Evolutionary conservation across 2,888 invertebrate species (phyloP).

Genomic region (Meiosimyza decipiens): DNA sequence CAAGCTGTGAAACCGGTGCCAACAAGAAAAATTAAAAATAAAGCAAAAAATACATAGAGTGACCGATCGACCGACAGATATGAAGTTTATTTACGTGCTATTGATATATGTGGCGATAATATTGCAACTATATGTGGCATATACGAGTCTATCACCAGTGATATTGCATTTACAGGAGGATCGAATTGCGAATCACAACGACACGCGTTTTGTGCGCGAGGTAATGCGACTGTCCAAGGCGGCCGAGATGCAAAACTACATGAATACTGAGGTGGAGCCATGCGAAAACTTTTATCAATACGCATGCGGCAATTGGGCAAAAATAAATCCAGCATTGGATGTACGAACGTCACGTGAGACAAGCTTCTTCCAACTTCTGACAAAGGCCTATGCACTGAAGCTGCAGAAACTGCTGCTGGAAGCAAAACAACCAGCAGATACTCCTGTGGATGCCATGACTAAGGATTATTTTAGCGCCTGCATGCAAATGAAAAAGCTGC

Average conservation of each 20-base stretch:
- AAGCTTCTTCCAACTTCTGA: conserved; percentile 52
- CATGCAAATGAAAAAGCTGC: conserved; percentile 44
- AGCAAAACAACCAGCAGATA: conserved; percentile 47
- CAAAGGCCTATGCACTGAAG: conserved; percentile 54
- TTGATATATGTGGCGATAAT: conserved; percentile 8
- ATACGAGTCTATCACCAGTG: conserved; percentile 34
- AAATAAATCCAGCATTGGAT: conserved; percentile 55
- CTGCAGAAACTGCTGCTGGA: conserved; percentile 53
- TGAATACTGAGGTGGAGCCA: conserved; percentile 53
- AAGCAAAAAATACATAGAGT: background rate
- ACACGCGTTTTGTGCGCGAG: conserved; percentile 53
- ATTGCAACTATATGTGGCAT: background rate
- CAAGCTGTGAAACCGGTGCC: conserved; percentile 26
- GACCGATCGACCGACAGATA: background rate
- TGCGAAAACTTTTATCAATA: conserved; percentile 61
- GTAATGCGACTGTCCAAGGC: conserved; percentile 59
- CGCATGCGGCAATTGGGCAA: conserved; percentile 62
- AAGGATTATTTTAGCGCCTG: conserved; percentile 62
- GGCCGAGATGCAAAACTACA: conserved; percentile 59
- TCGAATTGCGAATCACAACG: conserved; percentile 53
- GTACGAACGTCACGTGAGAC: conserved; percentile 50
- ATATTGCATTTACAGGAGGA: conserved; percentile 51
- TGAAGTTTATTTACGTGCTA: background rate
- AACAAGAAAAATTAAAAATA: background rate
- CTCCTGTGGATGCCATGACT: conserved; percentile 45